A percentile compares a stretch with the other conserved stretches of the same genome.
phyloP scores from a whole-genome alignment of 2,113 vertebrate genomes.

The Entomyzon cyanotis region DNA sequence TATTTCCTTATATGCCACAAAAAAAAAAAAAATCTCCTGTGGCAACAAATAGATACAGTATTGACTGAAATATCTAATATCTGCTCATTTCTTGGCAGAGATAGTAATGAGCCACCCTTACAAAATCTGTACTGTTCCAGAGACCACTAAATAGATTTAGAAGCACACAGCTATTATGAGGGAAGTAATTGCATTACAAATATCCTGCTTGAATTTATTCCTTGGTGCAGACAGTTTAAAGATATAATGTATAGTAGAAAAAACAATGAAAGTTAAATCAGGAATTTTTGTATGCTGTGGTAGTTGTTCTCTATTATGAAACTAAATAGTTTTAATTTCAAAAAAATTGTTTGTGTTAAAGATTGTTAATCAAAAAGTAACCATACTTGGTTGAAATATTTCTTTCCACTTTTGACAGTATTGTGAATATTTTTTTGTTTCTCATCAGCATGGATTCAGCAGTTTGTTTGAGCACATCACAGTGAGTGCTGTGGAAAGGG shows the following conservation, averaged over 20 bases:
- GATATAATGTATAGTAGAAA: not conserved
- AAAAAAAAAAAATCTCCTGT: not conserved
- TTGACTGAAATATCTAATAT: not conserved
- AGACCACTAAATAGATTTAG: conserved; percentile 14
- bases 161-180: not conserved
- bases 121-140: not conserved
- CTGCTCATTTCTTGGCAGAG: not conserved
- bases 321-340: not conserved
- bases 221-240: not conserved
- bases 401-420: not conserved
- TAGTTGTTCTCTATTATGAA: not conserved
- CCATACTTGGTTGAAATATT: not conserved
- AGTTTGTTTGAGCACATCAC: not conserved
- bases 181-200: not conserved
- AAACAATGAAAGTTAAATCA: not conserved
- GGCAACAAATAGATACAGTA: not conserved
- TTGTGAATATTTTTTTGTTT: not conserved
- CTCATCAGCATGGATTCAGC: not conserved
- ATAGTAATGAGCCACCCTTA: not conserved
- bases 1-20: not conserved
- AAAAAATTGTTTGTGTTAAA: not conserved
- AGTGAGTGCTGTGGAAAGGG: not conserved
- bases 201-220: not conserved
- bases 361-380: not conserved
- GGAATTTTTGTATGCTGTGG: not conserved